Evolutionary conservation across 1,140 invertebrate genomes (phyloP), one percentile per base, ranked within the genome.

Genomic region (Aphelinus atriplicis): DNA sequence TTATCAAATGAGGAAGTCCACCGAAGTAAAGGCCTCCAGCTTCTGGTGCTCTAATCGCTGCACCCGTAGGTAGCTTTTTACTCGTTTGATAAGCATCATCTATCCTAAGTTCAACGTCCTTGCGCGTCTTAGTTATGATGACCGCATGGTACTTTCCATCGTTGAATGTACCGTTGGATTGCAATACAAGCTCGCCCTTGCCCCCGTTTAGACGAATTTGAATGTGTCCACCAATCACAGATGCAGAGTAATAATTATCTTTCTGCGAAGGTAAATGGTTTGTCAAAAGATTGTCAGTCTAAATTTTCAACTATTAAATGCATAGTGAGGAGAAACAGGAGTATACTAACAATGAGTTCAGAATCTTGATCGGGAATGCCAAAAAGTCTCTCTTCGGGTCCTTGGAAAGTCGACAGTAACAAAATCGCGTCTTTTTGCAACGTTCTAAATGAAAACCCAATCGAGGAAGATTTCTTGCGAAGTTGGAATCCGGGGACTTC

Each of bases 381-480:
- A 10, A 76, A 78, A 42, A 84, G 55, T 73, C 79, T 80, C 3
- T 88, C 86, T 42, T 89, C 85, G 62, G 89, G 85, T 0, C 90
- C 89, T 55, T 91, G 88, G 64, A 93, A 93, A 0, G 94, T 93
- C 0, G 94, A 93, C 43, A 95, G 85, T 73, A 97, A 82, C 1
- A 97, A 83, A 42, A 97, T 84, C 3, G 93, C 94, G 78, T 93
- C 90, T 0, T 89, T 80, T 75, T 93, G 90, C 2, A 91, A 85
- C 0, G 95, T 95, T 71, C 93, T 90, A 84, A 97, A 96, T 3
- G 95, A 93, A 61, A 97, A 90, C 7, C 93, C 93, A 42, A 96
- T 88, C 43, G 90, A 89, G 62, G 89, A 87, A 0, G 80, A 89
- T 77, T 90, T 93, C 80, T 91, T 93, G 53, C 89, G 90, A 0